Conservation (phyloP, 2,113 vertebrate species). For the Limanda limanda region DNA sequence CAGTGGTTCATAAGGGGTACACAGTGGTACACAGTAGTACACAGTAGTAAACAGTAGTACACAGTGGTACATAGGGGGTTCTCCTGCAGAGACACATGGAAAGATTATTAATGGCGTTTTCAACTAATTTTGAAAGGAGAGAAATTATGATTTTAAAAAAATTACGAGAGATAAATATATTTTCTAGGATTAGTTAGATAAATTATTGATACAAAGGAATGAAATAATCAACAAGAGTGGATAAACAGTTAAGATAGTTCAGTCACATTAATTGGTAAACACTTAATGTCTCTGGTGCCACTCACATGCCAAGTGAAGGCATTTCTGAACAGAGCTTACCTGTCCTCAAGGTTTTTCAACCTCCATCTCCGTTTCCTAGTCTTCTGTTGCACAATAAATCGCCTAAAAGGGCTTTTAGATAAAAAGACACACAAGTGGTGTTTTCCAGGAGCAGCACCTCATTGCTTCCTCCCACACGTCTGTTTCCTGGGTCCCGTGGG, state of each 20-base stretch:
- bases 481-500: slow-evolving; percentile 48
- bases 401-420: background rate
- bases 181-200: no score
- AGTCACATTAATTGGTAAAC: no score
- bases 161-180: no score
- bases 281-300: background rate
- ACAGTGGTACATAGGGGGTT: background rate
- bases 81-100: background rate
- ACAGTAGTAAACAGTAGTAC: no score
- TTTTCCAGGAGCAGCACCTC: background rate
- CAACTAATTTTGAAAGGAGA: background rate
- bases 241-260: no score
- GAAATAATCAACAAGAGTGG: no score
- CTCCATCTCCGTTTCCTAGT: no score
- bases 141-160: background rate
- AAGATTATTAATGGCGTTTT: background rate
- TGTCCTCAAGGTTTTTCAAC: no score
- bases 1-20: background rate
- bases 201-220: no score
- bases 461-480: slow-evolving; percentile 27
- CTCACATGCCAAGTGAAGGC: background rate
- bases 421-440: background rate
- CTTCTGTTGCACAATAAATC: background rate
- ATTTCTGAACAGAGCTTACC: background rate
- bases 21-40: background rate